Evolutionary conservation across 2,888 invertebrate genomes (phyloP), one percentile per base, ranked within the genome.

Genomic region (Dasypolia templi): DNA sequence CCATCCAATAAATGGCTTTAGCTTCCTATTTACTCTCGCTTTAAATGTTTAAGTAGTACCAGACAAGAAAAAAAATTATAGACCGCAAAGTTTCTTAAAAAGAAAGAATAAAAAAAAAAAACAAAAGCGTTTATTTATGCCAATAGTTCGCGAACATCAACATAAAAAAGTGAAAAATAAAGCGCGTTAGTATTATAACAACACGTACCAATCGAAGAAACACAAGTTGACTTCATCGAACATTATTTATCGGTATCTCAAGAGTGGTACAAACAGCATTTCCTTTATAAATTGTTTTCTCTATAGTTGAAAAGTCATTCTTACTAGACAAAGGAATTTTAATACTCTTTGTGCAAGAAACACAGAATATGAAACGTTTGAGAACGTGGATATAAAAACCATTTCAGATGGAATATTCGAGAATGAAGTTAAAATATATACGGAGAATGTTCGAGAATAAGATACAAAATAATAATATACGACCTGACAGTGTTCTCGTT

Each of bases 241-340:
- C 68, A 79, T 71, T 56, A 75, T 71, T 71, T 58, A 71, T 49
- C 32, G 4, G 19, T 42, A 26, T 56, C 53, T 49, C 53, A 66
- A 59, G 49, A 67, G 44, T 58, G 61, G 35, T 66, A 64, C 51
- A 71, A 19, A 35, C 44, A 71, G 29, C 14, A 53, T 72, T 71
- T 74, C 65, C 49, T 73, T 75, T 73, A 46, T 75, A 77, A 77
- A 70, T 62, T 61, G 49, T 49, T 69, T 58, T 35, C 73, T 75
- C 46, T 65, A 64, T 58, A 67, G 49, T 55, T 74, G 29, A 70
- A 75, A 72, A 69, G 26, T 76, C 62, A 78, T 74, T 75, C n/a
- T 69, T 51, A 69, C 70, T 71, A 6, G 19, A 68, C 72, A 78
- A 81, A 83, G 56, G 46, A 64, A 53, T 74, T 53, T 51, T 58